These are phyloP conservation scores for Diabrotica balteata DNA, from an alignment of 2,888 invertebrate genomes.

Conservation along the genomic window DNA sequence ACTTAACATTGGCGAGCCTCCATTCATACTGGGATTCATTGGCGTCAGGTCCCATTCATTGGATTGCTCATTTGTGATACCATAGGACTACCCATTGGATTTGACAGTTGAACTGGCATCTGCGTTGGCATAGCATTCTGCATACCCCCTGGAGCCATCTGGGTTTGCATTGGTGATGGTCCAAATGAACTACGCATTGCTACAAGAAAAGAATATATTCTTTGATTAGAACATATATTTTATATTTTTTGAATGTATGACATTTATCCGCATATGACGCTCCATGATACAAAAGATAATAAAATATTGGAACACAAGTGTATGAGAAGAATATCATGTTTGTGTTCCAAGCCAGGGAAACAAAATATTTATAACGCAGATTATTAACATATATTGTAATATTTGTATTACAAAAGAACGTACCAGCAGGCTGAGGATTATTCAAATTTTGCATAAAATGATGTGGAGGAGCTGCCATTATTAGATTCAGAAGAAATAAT, in stretches of 20 bases:
- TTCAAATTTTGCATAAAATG: constrained; percentile 75
- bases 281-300: too few species aligned
- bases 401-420: neutral
- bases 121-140: constrained; percentile 53
- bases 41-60: constrained; percentile 62
- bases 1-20: constrained; percentile 62
- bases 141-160: constrained; percentile 49
- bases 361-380: neutral
- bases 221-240: too few species aligned
- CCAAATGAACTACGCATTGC: constrained; percentile 62
- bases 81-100: constrained; percentile 63
- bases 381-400: neutral
- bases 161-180: constrained; percentile 65
- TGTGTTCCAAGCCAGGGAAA: neutral
- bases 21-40: constrained; percentile 48
- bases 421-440: constrained; percentile 62
- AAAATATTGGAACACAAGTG: neutral
- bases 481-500: constrained; percentile 35
- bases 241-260: too few species aligned
- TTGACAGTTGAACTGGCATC: constrained; percentile 61
- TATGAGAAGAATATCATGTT: neutral
- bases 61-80: constrained; percentile 52
- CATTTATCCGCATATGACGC: too few species aligned
- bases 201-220: neutral
- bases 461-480: constrained; percentile 77